Base-by-base conservation (phyloP, 2,888 invertebrate genomes). In the Cephus pygmeus region DNA sequence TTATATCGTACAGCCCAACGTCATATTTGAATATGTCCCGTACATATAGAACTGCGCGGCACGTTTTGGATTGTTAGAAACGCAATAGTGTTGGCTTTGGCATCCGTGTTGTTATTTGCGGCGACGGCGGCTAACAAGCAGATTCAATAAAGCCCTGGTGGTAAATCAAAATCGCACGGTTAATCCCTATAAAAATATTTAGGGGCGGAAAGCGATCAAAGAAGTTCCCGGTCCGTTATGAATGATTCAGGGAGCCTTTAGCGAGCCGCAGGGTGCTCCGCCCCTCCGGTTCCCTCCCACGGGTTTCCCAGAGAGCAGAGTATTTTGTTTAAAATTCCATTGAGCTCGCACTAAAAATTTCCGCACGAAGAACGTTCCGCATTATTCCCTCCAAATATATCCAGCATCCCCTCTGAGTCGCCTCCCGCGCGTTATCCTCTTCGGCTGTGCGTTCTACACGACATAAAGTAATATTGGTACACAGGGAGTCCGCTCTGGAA, bases 151-250 rank as follows among this genome's bases (percentile, higher is more conserved):
- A 23, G 56, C 9, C 56, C 56, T 56, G 23, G 56, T 56, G 23
- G 71, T 71, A 34, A 33, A 71, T 71, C 71, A 71, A 71, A 71
- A 71, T 34, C 71, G 34, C 23, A 30, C 33, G 33, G 71, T 71
- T 71, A 71, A 71, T 71, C 31, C 71, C 33, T 31, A 34, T 71
- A 71, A 71, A 71, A 71, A 71, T 71, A 71, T 71, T 33, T 34
- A 34, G 34, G 33, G 71, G 71, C 71, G 71, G 33, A 71, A 71
- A 33, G 12, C 71, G 71, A 71, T 71, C 71, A 71, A 71, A 71
- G 71, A 71, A 31, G 71, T 31, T 31, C 71, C 34, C 71, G 71
- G 34, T 34, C 33, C 12, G 71, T 71, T 71, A 71, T 34, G 71
- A 71, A 71, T 71, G 71, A 71, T 71, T 33, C 71, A 71, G 33